Base-by-base conservation (phyloP, 2,797 vertebrate genomes). In the Leuciscus waleckii region DNA sequence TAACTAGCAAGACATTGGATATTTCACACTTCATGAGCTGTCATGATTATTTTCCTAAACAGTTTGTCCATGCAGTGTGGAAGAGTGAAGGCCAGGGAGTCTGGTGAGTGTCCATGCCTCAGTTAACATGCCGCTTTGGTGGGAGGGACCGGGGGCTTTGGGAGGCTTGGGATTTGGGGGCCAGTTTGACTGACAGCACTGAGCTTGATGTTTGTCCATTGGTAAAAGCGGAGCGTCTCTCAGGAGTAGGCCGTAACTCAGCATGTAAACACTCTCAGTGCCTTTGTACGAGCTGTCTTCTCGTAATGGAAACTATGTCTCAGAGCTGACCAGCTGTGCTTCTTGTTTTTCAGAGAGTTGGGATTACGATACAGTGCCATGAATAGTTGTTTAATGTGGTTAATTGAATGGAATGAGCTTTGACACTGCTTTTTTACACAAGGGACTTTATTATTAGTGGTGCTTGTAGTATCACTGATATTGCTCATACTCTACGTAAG, bases 151-250 rank as follows among this genome's bases (percentile, higher is more conserved):
- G n/a, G 19, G n/a, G 61, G 37, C 23, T 82, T 46, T 58, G 23
- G 32, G 1, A 82, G 75, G 37, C 56, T 17, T 79, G 65, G 76
- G 75, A 49, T 87, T 84, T 77, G 67, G 67, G 46, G 84, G 71
- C 85, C 82, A 43, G 79, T 82, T 82, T 92, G 92, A 93, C 84
- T 91, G 92, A 87, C 92, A 92, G 90, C 90, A 89, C 88, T 85
- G 88, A 13, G 79, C 89, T 69, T 5, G 69, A 74, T 78, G 89
- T 85, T 91, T 61, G 86, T 90, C 88, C 85, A 91, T 89, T 69
- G 87, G 79, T 79, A 54, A 73, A 65, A 49, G 23, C 1, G 54
- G 89, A 85, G 81, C 35, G 84, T 84, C 88, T 82, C 87, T 82
- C 61, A 84, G 85, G 86, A 91, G 70, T 81, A 69, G 51, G 90